Evolutionary conservation across 1,140 invertebrate genomes (phyloP).

Genomic region (Ctenoplectra terminalis): DNA sequence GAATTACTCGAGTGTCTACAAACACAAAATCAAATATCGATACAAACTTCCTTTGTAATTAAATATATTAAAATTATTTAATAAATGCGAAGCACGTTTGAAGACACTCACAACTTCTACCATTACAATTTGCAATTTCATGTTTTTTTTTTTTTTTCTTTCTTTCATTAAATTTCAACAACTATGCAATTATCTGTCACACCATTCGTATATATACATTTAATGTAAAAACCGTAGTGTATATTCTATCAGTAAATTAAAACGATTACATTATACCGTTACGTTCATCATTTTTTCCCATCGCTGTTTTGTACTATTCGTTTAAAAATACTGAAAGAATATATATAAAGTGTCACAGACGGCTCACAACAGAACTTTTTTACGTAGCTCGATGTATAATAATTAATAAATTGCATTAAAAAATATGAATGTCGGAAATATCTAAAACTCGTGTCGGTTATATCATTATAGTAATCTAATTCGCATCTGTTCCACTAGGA

Average conservation of each 20-base stretch:
- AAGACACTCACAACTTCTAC: constrained; percentile 49
- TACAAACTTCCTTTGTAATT: constrained; percentile 38
- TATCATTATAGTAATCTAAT: constrained; percentile 70
- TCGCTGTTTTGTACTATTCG: constrained; percentile 67
- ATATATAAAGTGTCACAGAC: constrained; percentile 57
- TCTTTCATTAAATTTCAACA: constrained; percentile 61
- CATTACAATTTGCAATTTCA: constrained; percentile 43
- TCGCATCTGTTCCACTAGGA: constrained; percentile 71
- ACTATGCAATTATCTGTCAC: constrained; percentile 57
- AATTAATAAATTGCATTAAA: constrained; percentile 68
- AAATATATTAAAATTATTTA: constrained; percentile 48
- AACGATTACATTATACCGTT: constrained; percentile 50
- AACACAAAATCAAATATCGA: constrained; percentile 61
- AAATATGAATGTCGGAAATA: constrained; percentile 77
- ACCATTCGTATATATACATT: constrained; percentile 51
- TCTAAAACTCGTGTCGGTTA: constrained; percentile 70
- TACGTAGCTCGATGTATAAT: constrained; percentile 58
- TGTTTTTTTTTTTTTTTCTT: constrained; percentile 1
- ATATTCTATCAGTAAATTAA: constrained; percentile 70
- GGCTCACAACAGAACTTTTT: constrained; percentile 49
- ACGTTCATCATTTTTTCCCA: constrained; percentile 13
- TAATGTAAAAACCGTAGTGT: constrained; percentile 54
- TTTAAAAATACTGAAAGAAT: constrained; percentile 70
- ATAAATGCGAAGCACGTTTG: constrained; percentile 42
- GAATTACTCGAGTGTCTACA: constrained; percentile 51